phyloP scores from a whole-genome alignment of 2,888 invertebrate genomes.

The Agrilus mali region DNA sequence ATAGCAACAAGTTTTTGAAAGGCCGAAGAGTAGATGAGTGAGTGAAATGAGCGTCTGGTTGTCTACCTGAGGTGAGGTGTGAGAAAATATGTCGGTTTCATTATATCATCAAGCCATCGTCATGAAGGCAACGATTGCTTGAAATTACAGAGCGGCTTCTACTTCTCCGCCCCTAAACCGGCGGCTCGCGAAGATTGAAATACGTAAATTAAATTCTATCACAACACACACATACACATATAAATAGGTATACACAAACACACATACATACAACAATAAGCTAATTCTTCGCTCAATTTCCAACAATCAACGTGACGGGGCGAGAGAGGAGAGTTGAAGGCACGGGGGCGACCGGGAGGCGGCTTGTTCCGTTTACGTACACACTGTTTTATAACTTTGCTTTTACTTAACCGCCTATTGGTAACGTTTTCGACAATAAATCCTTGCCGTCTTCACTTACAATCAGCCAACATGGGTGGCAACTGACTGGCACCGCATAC shows the following conservation, averaged over 20 bases:
- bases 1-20: constrained; percentile 12
- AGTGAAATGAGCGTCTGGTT: constrained; percentile 1
- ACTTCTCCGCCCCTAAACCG: constrained; percentile 22
- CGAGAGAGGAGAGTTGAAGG: no score
- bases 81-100: constrained; percentile 36
- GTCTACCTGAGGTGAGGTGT: constrained; percentile 35
- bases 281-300: no score
- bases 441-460: no score
- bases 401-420: no score
- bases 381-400: no score
- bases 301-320: no score
- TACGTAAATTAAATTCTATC: constrained; percentile 34
- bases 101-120: constrained; percentile 38
- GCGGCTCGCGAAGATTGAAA: constrained; percentile 24
- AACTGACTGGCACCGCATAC: neutral
- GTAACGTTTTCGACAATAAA: no score
- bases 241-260: no score
- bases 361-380: no score
- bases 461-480: no score
- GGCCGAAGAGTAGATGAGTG: neutral
- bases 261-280: no score
- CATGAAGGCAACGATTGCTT: constrained; percentile 36
- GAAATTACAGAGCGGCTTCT: constrained; percentile 36
- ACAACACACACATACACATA: constrained; percentile 5
- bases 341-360: no score